Evolutionary conservation across 2,888 invertebrate genomes (phyloP).

Genomic region (Drosophila vallismaia): DNA sequence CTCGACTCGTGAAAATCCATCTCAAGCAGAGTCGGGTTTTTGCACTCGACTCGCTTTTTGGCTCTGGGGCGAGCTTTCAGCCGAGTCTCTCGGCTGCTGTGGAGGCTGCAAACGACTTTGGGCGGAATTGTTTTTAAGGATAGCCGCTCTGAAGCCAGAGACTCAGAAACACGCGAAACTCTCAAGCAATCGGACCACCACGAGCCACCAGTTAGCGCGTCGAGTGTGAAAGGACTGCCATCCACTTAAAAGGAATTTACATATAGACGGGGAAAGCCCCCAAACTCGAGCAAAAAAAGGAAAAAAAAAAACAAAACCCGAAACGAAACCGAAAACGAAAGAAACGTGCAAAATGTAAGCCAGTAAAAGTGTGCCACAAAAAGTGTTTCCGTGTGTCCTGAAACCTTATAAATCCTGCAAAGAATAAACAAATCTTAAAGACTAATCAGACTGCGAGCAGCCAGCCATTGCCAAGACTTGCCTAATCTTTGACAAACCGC

Average conservation of each 20-base stretch:
- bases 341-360: slow-evolving; percentile 59
- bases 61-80: slow-evolving; percentile 49
- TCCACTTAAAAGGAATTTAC: slow-evolving; percentile 29
- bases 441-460: slow-evolving; percentile 26
- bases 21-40: slow-evolving; percentile 22
- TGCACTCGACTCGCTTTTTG: slow-evolving; percentile 54
- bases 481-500: slow-evolving; percentile 45
- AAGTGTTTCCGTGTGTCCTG: slow-evolving; percentile 38
- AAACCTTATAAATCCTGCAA: slow-evolving; percentile 4
- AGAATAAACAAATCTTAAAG: slow-evolving; percentile 46
- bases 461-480: slow-evolving; percentile 25
- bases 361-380: slow-evolving; percentile 50
- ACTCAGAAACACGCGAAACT: slow-evolving; percentile 75
- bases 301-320: slow-evolving; percentile 7
- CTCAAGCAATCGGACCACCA: slow-evolving; percentile 64
- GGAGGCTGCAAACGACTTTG: slow-evolving; percentile 66
- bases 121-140: slow-evolving; percentile 70
- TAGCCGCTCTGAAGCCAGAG: slow-evolving; percentile 48
- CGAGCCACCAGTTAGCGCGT: slow-evolving; percentile 15
- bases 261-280: slow-evolving; percentile 39
- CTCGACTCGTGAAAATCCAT: slow-evolving; percentile 8
- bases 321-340: slow-evolving; percentile 17
- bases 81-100: slow-evolving; percentile 28
- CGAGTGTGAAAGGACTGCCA: slow-evolving; percentile 39
- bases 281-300: slow-evolving; percentile 12